phyloP scores from a whole-genome alignment of 1,140 invertebrate genomes.

The Diachasmimorpha longicaudata region DNA sequence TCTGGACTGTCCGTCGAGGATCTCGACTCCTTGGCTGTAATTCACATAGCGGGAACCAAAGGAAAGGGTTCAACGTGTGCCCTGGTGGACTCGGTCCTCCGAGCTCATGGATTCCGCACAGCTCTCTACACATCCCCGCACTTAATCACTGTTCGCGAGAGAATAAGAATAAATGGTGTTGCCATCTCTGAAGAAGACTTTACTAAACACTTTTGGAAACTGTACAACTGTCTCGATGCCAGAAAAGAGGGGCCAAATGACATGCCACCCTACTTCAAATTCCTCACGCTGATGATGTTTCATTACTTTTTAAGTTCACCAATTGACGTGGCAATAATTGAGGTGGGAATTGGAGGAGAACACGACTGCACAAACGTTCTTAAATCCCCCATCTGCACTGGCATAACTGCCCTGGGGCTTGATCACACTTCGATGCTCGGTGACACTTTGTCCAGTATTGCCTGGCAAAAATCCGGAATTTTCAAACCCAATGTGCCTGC shows the following conservation, averaged over 20 bases:
- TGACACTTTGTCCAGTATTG: constrained; percentile 84
- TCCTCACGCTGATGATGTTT: constrained; percentile 91
- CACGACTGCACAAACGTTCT: constrained; percentile 95
- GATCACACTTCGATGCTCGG: constrained; percentile 91
- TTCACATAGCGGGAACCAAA: constrained; percentile 97
- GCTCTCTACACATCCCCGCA: constrained; percentile 98
- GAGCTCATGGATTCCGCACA: constrained; percentile 83
- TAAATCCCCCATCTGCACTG: constrained; percentile 80
- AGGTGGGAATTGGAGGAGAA: constrained; percentile 97
- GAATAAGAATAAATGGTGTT: constrained; percentile 87
- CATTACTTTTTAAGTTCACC: constrained; percentile 87
- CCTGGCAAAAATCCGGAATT: constrained; percentile 95
- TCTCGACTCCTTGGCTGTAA: constrained; percentile 78
- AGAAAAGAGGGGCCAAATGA: constrained; percentile 67
- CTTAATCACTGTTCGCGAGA: constrained; percentile 87
- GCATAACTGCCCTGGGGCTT: constrained; percentile 89
- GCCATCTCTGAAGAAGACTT: constrained; percentile 80
- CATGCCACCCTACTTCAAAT: constrained; percentile 95
- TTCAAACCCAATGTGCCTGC: constrained; percentile 81
- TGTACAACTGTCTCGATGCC: constrained; percentile 72
- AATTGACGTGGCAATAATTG: constrained; percentile 92
- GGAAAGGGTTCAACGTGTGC: constrained; percentile 96
- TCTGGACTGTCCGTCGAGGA: constrained; percentile 71
- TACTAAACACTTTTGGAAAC: constrained; percentile 80
- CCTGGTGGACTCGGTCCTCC: constrained; percentile 87